Percentiles rank a stretch among this genome's conserved stretches.
Evolutionary conservation across 2,888 invertebrate species (phyloP).

Genomic region (Erebia ligea): DNA sequence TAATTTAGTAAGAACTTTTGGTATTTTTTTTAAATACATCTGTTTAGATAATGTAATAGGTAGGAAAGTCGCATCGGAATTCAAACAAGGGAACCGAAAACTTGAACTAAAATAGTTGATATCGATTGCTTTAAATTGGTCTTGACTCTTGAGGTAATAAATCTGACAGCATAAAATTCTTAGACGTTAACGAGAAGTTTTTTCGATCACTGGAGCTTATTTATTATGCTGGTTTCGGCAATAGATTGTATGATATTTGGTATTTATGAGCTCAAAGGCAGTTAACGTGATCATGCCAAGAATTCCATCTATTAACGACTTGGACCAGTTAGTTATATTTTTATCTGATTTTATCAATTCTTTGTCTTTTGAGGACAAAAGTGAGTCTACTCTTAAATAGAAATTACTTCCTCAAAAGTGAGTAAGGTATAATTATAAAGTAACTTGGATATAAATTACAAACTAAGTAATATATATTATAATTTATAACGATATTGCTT

Average conservation of each 20-base stretch:
- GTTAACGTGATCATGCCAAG: conserved; percentile 2
- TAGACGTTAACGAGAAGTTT: conserved; percentile 32
- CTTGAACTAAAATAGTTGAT: conserved; percentile 17
- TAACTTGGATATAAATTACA: too few species aligned
- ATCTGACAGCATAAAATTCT: conserved; percentile 33
- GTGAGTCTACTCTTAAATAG: too few species aligned
- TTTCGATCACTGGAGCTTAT: conserved; percentile 14
- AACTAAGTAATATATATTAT: neutral
- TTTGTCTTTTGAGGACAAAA: neutral
- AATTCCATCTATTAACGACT: neutral
- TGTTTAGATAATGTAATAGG: neutral
- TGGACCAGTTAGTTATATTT: neutral
- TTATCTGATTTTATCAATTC: neutral
- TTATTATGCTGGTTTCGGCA: conserved; percentile 9
- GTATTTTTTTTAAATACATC: neutral
- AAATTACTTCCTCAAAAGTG: too few species aligned
- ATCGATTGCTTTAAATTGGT: conserved; percentile 25
- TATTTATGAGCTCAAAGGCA: conserved; percentile 9
- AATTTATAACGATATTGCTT: too few species aligned
- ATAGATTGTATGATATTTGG: conserved; percentile 16
- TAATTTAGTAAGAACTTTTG: neutral
- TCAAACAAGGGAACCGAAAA: conserved; percentile 4
- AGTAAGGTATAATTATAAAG: too few species aligned
- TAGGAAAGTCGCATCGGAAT: neutral
- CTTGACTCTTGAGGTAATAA: conserved; percentile 34